Evolutionary conservation across 2,888 invertebrate species (phyloP), one percentile per base, ranked within the genome.

Genomic region (Eristalis arbustorum): DNA sequence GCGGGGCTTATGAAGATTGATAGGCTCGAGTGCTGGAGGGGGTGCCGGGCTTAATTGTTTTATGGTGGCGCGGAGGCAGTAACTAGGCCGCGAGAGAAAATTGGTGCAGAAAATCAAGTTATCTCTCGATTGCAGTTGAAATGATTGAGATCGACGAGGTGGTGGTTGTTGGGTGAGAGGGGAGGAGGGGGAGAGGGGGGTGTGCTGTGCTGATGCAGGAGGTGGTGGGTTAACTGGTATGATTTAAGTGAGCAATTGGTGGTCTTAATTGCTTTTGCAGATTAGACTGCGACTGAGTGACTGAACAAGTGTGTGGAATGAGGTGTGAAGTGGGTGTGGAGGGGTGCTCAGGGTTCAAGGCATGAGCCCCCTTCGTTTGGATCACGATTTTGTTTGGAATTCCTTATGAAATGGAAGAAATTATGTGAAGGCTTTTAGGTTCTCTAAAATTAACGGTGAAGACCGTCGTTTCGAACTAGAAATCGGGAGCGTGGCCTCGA

Each of bases 31-130:
- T 77, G 18, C 10, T 68, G 68, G 57, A 57, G 63, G 28, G 84
- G n/a, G n/a, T n/a, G n/a, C n/a, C n/a, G n/a, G n/a, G 67, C 73
- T 85, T 77, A 80, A 81, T 73, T 81, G 76, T 84, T 84, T 75
- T 67, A 69, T 74, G 64, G 79, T n/a, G 18, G 31, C 34, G 59
- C 37, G 56, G 25, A 28, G 40, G 5, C 31, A 13, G 56, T 78
- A 78, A 62, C 71, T 84, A 74, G 84, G 84, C 79, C 84, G 71
- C 11, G 49, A 83, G 76, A 57, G 72, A 34, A 67, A 83, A 63
- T 62, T 68, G 34, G 68, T 83, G 73, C 77, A 78, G 72, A 77
- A 83, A 83, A 83, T 83, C 63, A 68, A 82, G 62, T 72, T 72
- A 75, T 74, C 56, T 13, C 56, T 25, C 73, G 73, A 74, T 40